phyloP scores from a whole-genome alignment of 2,888 invertebrate species.

The Zaprionus obscuricornis region DNA sequence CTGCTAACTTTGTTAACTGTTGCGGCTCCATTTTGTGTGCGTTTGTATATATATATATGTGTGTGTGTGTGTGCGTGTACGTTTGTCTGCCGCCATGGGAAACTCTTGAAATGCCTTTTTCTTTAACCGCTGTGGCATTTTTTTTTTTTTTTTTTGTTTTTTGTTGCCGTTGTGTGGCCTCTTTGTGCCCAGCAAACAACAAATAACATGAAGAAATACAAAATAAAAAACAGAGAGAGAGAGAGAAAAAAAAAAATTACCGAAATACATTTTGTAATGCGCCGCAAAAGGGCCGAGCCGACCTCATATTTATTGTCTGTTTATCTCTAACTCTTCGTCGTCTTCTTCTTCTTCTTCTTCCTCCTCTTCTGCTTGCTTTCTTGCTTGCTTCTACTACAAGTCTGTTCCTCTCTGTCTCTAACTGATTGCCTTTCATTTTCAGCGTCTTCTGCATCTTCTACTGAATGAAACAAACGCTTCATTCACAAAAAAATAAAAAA shows the following conservation, averaged over 20 bases:
- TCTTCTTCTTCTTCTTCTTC: slow-evolving; percentile 31
- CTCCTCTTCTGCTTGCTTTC: slow-evolving; percentile 3
- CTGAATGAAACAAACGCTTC: slow-evolving; percentile 71
- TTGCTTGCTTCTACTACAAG: slow-evolving; percentile 25
- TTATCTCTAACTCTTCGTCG: too few species aligned
- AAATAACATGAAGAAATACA: slow-evolving; percentile 44
- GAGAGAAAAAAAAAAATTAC: slow-evolving; percentile 14
- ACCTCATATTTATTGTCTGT: slow-evolving; percentile 69
- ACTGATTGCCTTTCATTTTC: slow-evolving; percentile 39
- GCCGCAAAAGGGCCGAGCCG: slow-evolving; percentile 54
- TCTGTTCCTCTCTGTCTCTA: too few species aligned
- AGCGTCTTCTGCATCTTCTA: slow-evolving; percentile 16
- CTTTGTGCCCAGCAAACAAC: slow-evolving; percentile 55
- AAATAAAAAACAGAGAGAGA: slow-evolving; percentile 21
- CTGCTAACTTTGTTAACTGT: slow-evolving; percentile 59
- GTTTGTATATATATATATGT: slow-evolving; percentile 12
- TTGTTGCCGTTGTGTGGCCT: slow-evolving; percentile 69
- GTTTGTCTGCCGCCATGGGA: slow-evolving; percentile 62
- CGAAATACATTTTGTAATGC: slow-evolving; percentile 51
- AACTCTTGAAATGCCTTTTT: slow-evolving; percentile 61
- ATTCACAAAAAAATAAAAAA: slow-evolving; percentile 73
- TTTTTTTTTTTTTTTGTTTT: slow-evolving; percentile 8
- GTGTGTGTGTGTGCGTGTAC: slow-evolving; percentile 15
- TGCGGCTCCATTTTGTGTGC: slow-evolving; percentile 52
- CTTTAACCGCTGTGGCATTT: slow-evolving; percentile 46